Evolutionary conservation across 92 coral and sea anemone genomes (phyloP), one percentile per base, ranked within the genome.

Genomic region (Bergia sp.): DNA sequence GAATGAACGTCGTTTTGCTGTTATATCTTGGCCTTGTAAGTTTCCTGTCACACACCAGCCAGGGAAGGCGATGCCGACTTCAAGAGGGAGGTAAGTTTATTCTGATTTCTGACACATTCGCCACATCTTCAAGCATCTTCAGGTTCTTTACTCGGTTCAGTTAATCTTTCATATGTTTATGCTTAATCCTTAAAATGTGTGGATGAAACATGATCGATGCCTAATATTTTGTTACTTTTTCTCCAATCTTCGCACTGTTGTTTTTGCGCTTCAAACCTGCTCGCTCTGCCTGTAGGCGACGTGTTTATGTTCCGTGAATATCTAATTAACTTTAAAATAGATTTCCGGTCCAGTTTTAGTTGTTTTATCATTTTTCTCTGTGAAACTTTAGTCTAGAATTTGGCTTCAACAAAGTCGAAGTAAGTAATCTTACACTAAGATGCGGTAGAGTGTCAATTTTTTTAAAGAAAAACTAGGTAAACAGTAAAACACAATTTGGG

Each of bases 1-100:
- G n/a, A 82, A 82, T 82, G 86, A 82, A 64, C 7, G 76, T 64
- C 77, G 39, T 11, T 41, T 82, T 82, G 73, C 73, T 81, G 37
- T 61, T 41, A 40, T 66, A 18, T 61, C 29, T 82, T 67, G 66
- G 38, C 86, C 61, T 82, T 42, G 12, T 82, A 82, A 41, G 86
- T 43, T 7, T 37, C 40, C 21, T 65, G 57, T 29, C 58, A 21
- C 16, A 18, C 58, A 40, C 76, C 5, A 11, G 50, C 23, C 37
- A 58, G 39, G 76, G 76, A 82, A 65, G 75, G 11, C 86, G 86
- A 43, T 82, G 86, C 40, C 49, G 64, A 41, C 72, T 4, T 41
- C 86, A 41, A 29, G 77, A 82, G 1, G 21, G 57, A 82, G 86
- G 86, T 82, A 36, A 18, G 76, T 40, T 45, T 81, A 18, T 3